Percentiles rank a stretch among this genome's conserved stretches.
Evolutionary conservation across 2,113 vertebrate species (phyloP).

Genomic region (Raja brachyura): DNA sequence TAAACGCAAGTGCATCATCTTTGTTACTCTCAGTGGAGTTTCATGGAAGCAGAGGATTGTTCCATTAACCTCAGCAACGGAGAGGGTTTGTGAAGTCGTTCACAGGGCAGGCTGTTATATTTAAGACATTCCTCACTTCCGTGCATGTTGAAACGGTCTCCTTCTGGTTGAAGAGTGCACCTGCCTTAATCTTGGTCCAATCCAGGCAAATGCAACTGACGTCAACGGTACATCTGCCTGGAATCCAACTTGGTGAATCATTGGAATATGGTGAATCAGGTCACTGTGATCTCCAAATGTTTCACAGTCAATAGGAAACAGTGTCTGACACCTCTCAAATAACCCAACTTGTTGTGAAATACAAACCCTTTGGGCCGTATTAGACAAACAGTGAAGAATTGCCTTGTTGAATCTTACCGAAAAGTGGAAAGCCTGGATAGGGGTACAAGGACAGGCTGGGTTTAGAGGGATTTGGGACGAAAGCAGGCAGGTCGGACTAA

Average conservation of each 20-base stretch:
- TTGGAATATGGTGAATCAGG: background rate
- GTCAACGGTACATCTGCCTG: background rate
- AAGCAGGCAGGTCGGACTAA: too few species aligned
- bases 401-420: background rate
- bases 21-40: background rate
- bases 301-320: background rate
- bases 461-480: too few species aligned
- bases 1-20: background rate
- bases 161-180: background rate
- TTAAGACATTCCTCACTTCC: background rate
- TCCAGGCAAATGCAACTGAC: background rate
- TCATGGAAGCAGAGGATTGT: background rate
- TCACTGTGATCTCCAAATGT: background rate
- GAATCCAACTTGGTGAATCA: constrained; percentile 9
- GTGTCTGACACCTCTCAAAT: background rate
- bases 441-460: too few species aligned
- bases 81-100: background rate
- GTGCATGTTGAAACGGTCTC: background rate
- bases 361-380: background rate
- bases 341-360: background rate
- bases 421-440: too few species aligned
- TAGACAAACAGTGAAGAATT: background rate
- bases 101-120: background rate
- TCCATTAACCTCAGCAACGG: background rate
- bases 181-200: background rate